phyloP scores from a whole-genome alignment of 2,888 invertebrate species.

The Lochmaea capreae region DNA sequence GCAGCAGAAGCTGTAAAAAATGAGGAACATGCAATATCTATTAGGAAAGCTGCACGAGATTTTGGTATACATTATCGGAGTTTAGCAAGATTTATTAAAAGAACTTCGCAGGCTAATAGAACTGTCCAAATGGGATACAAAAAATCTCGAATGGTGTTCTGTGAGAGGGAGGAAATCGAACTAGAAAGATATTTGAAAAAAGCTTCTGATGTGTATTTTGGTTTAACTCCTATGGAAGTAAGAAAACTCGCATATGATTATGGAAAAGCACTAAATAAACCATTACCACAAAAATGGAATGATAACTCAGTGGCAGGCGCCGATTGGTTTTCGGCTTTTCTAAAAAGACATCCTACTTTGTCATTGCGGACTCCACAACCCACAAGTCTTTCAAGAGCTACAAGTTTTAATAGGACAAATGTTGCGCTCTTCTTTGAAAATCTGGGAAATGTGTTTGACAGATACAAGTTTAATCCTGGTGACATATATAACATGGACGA shows the following conservation, averaged over 20 bases:
- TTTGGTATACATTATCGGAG: background rate
- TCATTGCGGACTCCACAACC: too few species aligned
- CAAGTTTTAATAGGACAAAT: too few species aligned
- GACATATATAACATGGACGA: constrained; percentile 22
- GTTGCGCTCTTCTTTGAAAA: constrained; percentile 5
- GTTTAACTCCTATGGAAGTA: background rate
- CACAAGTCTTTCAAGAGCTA: too few species aligned
- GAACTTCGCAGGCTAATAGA: background rate
- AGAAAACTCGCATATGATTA: background rate
- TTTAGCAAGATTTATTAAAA: constrained; percentile 8
- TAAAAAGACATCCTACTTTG: too few species aligned
- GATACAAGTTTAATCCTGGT: background rate
- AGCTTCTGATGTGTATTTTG: constrained; percentile 5
- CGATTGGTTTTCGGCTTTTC: too few species aligned
- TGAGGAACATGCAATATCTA: constrained; percentile 6
- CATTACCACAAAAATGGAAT: background rate
- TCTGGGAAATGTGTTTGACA: too few species aligned
- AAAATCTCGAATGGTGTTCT: too few species aligned
- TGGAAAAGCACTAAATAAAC: too few species aligned
- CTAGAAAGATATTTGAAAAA: background rate
- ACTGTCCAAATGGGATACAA: too few species aligned
- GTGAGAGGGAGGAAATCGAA: background rate
- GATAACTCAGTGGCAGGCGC: too few species aligned
- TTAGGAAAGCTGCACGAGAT: constrained; percentile 7
- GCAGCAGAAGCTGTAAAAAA: background rate